phyloP scores from a whole-genome alignment of 2,888 invertebrate genomes.

The Monopis laevigella region DNA sequence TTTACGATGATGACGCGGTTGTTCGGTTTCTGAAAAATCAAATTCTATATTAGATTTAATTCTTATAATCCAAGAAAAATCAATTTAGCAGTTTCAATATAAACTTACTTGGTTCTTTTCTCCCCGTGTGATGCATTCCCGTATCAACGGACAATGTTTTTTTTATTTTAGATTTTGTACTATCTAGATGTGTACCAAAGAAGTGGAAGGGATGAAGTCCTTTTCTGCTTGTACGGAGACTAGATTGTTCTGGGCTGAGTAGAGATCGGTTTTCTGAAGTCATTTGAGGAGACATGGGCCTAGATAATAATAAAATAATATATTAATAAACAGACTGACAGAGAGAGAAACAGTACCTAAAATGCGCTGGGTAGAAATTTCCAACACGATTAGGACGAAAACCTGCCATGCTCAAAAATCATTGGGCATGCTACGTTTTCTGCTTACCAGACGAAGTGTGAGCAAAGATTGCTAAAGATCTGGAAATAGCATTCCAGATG shows the following conservation, averaged over 20 bases:
- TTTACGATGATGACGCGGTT: slow-evolving; percentile 48
- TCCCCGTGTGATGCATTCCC: slow-evolving; percentile 62
- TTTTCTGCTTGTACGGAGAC: slow-evolving; percentile 38
- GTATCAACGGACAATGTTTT: slow-evolving; percentile 61
- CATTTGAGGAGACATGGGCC: slow-evolving; percentile 57
- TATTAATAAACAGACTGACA: too few species aligned
- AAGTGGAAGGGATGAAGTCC: slow-evolving; percentile 50
- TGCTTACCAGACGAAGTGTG: too few species aligned
- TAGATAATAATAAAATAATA: slow-evolving; percentile 20
- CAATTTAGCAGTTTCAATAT: background rate
- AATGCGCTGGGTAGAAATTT: too few species aligned
- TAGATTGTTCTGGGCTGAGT: slow-evolving; percentile 52
- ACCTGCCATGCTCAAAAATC: too few species aligned
- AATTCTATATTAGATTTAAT: background rate
- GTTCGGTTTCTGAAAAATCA: slow-evolving; percentile 20
- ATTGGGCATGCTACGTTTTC: too few species aligned
- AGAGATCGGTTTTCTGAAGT: slow-evolving; percentile 55
- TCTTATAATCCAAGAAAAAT: background rate
- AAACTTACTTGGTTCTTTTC: slow-evolving; percentile 42
- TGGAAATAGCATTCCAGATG: too few species aligned
- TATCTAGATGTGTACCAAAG: slow-evolving; percentile 55
- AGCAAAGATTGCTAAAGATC: too few species aligned
- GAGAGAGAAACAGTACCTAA: too few species aligned
- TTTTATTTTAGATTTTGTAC: slow-evolving; percentile 54
- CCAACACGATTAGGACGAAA: too few species aligned